A percentile compares a stretch with the other conserved stretches of the same genome.
phyloP scores from a whole-genome alignment of 2,113 vertebrate species.

The Myxocyprinus asiaticus region DNA sequence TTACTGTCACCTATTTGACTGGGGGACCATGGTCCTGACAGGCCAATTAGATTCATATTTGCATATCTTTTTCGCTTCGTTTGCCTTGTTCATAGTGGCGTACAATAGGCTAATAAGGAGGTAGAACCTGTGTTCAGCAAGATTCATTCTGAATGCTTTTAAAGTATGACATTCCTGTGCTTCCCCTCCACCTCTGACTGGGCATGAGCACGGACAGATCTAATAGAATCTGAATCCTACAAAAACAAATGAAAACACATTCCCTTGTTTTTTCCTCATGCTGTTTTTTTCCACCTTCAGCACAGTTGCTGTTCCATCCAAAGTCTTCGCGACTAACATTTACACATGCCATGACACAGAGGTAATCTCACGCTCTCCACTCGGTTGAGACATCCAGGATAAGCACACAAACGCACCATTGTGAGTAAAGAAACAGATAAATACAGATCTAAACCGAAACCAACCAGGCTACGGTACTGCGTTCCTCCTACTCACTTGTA shows the following conservation, averaged over 20 bases:
- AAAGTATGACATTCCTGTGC: constrained; percentile 54
- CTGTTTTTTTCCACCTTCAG: not conserved
- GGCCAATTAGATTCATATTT: constrained; percentile 77
- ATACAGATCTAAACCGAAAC: too few relatives aligned
- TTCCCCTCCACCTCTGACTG: constrained; percentile 17
- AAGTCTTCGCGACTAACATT: not conserved
- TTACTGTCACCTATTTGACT: constrained; percentile 64
- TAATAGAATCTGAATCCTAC: constrained; percentile 22
- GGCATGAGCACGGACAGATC: not conserved
- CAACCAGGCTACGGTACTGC: too few relatives aligned
- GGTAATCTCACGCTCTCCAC: too few relatives aligned
- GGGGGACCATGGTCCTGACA: constrained; percentile 64
- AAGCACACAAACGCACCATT: too few relatives aligned
- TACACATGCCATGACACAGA: too few relatives aligned
- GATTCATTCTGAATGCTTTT: constrained; percentile 55
- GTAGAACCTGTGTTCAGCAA: constrained; percentile 64
- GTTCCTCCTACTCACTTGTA: too few relatives aligned
- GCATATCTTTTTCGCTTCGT: constrained; percentile 71
- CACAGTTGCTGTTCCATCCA: not conserved
- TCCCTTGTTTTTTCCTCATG: not conserved
- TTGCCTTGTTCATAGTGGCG: constrained; percentile 69
- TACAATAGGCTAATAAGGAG: constrained; percentile 71
- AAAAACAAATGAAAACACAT: constrained; percentile 19
- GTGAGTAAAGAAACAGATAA: too few relatives aligned
- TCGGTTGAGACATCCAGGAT: too few relatives aligned